Evolutionary conservation across 2,113 vertebrate species (phyloP), one percentile per base, ranked within the genome.

Genomic region (Nettapus auritus): DNA sequence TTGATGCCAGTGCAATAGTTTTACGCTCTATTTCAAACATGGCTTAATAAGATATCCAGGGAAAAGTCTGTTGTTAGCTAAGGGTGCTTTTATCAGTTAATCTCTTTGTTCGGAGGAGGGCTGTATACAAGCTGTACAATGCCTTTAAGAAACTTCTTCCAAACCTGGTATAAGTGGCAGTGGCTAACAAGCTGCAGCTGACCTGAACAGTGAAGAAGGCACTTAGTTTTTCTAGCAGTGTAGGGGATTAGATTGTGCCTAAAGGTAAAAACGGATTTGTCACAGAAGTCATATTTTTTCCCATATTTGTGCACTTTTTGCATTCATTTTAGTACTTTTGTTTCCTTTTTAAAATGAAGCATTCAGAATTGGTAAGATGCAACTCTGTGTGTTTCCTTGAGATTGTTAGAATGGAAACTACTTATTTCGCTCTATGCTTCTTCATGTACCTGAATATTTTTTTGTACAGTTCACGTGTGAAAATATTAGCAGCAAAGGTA

Each of bases 51-150:
- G 46, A 48, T 82, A 67, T 63, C 76, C 59, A 94, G 89, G 85
- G 82, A 76, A 73, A 89, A 89, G 85, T 74, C 44, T 87, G 81
- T 76, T 94, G 84, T 71, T 94, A 69, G 74, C 75, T 80, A 28
- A 89, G 89, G 70, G 78, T 93, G 70, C 91, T 95, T 93, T 95
- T 89, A 95, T 96, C 93, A 90, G 76, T 88, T 94, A 74, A 95
- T 89, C 94, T 90, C 74, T 85, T 75, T 93, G 84, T 94, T 94
- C 87, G 87, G 83, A 92, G 89, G 83, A 92, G 87, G 57, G 69
- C 69, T 95, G 48, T 36, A 31, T 36, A 8, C 31, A 67, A 82
- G 44, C 84, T 86, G 10, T 44, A 16, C 0, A 0, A 67, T 69
- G 79, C 44, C 84, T 94, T 34, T 79, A 89, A 94, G 81, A 94